phyloP scores from a whole-genome alignment of 2,113 vertebrate genomes.

The Chaetops frenatus region DNA sequence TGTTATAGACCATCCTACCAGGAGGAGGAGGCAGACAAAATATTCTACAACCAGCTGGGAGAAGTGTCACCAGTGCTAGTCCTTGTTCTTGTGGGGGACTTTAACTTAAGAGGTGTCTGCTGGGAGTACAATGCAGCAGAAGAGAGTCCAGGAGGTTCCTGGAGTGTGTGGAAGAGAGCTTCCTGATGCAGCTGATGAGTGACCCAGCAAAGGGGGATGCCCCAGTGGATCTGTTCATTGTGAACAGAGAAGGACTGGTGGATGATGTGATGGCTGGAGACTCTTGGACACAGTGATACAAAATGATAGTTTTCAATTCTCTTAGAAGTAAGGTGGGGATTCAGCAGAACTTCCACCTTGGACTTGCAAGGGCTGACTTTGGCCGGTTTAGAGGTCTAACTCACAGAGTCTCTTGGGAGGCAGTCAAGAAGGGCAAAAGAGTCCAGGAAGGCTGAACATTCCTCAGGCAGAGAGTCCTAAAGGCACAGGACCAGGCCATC shows the following conservation, averaged over 20 bases:
- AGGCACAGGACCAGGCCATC: fast-evolving
- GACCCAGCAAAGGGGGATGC: background rate
- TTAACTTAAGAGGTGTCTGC: background rate
- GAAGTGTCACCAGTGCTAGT: background rate
- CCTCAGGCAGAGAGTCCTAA: background rate
- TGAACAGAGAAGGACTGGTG: background rate
- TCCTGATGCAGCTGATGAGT: background rate
- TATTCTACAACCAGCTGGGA: background rate
- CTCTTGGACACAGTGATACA: background rate
- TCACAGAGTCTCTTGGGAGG: background rate
- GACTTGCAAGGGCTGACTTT: background rate
- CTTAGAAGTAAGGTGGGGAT: background rate
- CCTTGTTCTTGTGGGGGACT: background rate
- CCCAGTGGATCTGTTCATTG: background rate
- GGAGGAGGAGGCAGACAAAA: background rate
- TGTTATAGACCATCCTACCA: background rate
- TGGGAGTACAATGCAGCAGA: background rate
- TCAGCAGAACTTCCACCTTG: background rate
- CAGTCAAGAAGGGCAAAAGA: background rate
- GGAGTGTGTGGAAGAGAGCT: background rate
- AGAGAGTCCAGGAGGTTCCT: background rate
- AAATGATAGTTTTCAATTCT: background rate
- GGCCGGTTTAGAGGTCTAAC: background rate
- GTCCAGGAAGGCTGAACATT: background rate
- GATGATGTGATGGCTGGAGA: background rate